Evolutionary conservation across 2,113 vertebrate genomes (phyloP), one percentile per base, ranked within the genome.

Genomic region (Phylloscopus trochiloides): DNA sequence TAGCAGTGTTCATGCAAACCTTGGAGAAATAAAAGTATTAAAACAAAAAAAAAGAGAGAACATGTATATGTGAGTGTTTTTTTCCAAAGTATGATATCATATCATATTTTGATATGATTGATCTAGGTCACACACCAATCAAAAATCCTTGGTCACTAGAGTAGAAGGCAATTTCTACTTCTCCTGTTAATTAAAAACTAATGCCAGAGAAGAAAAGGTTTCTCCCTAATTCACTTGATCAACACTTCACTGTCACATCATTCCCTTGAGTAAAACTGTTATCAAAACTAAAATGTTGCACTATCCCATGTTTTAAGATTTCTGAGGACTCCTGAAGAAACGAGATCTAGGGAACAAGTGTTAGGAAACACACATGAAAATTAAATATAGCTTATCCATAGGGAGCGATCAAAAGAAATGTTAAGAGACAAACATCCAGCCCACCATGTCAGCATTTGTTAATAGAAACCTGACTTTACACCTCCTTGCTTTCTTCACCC

Each of bases 381-480:
- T 75, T 73, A 70, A 96, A 90, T 67, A 42, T 32, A 91, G 24
- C 36, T 76, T 42, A 62, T 79, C 51, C 48, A 68, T 20, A 40
- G 9, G n/a, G 70, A 92, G 38, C 52, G 90, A 90, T 66, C 66
- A 21, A 75, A 94, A 89, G 36, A 77, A 80, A 76, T 18, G 17
- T 72, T 57, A 72, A 36, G 59, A 85, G 59, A 77, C 6, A 19
- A 90, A 45, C 25, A 66, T 18, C 57, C 63, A 89, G 80, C 78
- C 89, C 90, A 93, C 80, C 84, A 36, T 4, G 47, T 38, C 32
- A 88, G 80, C 38, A 48, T 68, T 57, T 36, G 70, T 71, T 94
- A 88, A 91, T 16, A 87, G 90, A 95, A 95, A 96, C 51, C 92
- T 92, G 86, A 82, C 61, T 94, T 96, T 63, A 78, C 82, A 92